Percentiles rank a stretch among this genome's conserved stretches.
phyloP scores from a whole-genome alignment of 2,113 vertebrate genomes.

The Platichthys flesus region DNA sequence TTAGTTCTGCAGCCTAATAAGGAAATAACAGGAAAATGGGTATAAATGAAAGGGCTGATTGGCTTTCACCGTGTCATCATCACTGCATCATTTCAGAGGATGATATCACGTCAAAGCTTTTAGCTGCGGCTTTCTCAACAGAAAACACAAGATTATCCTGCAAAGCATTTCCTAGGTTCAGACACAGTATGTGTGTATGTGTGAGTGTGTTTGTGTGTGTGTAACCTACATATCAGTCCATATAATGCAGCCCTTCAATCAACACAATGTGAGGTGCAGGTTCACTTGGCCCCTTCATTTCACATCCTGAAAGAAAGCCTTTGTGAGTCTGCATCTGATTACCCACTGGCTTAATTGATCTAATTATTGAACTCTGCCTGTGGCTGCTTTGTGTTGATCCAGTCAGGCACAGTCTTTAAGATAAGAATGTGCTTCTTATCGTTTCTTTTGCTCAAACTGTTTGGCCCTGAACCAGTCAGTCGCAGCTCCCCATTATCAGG shows the following conservation, averaged over 20 bases:
- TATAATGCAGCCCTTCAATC: constrained; percentile 55
- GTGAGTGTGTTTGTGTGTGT: constrained; percentile 22
- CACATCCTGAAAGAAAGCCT: constrained; percentile 63
- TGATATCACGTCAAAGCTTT: constrained; percentile 13
- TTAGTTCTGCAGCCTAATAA: background rate
- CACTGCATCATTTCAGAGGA: constrained; percentile 20
- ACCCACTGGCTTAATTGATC: constrained; percentile 81
- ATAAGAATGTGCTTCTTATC: constrained; percentile 75
- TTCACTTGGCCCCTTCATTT: constrained; percentile 58
- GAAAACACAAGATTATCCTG: constrained; percentile 26
- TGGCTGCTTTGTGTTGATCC: constrained; percentile 78
- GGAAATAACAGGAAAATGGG: constrained; percentile 23
- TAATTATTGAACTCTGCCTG: constrained; percentile 81
- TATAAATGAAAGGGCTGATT: constrained; percentile 33
- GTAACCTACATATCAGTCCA: constrained; percentile 47
- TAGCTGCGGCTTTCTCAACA: constrained; percentile 14
- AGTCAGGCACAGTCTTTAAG: constrained; percentile 73
- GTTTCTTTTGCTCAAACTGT: constrained; percentile 48
- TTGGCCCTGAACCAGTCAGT: constrained; percentile 63
- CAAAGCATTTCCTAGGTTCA: background rate
- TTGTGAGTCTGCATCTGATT: constrained; percentile 75
- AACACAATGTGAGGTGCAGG: constrained; percentile 58
- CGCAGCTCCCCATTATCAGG: constrained; percentile 56
- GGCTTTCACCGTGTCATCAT: constrained; percentile 24
- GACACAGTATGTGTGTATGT: constrained; percentile 3